Evolutionary conservation across 2,888 invertebrate genomes (phyloP).

Genomic region (Mystacides longicornis): DNA sequence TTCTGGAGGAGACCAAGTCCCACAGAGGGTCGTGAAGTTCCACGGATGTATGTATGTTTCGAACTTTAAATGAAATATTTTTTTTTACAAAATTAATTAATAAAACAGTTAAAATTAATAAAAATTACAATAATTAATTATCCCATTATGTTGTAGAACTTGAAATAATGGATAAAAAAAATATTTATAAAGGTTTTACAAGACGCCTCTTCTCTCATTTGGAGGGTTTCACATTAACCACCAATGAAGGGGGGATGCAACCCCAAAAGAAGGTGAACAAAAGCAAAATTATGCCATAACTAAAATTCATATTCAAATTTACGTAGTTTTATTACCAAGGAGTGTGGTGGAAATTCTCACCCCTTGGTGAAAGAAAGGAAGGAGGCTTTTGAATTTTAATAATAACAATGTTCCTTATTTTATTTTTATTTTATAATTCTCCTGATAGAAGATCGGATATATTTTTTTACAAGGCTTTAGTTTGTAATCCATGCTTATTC

Average conservation of each 20-base stretch:
- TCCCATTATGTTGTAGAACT: background rate
- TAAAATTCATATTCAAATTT: constrained; percentile 20
- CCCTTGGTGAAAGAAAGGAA: background rate
- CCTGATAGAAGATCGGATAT: too few species aligned
- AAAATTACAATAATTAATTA: background rate
- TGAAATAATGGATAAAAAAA: background rate
- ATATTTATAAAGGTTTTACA: background rate
- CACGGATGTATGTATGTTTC: too few species aligned
- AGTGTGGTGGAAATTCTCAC: constrained; percentile 4
- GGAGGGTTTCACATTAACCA: background rate
- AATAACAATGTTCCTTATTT: background rate
- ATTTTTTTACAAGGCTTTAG: too few species aligned
- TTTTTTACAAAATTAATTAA: too few species aligned
- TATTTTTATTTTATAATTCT: too few species aligned
- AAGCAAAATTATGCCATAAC: constrained; percentile 15
- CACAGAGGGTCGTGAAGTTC: too few species aligned
- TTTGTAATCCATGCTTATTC: too few species aligned
- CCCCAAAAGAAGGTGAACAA: constrained; percentile 14
- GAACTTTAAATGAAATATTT: too few species aligned
- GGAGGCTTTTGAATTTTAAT: constrained; percentile 18
- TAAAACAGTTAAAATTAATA: background rate
- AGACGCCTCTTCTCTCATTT: background rate
- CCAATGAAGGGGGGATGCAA: constrained; percentile 3
- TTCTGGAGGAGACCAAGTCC: too few species aligned
- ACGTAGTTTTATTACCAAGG: constrained; percentile 15